These are phyloP conservation scores for Anarsia innoxiella DNA, from an alignment of 2,888 invertebrate species.

Conservation along the genomic window DNA sequence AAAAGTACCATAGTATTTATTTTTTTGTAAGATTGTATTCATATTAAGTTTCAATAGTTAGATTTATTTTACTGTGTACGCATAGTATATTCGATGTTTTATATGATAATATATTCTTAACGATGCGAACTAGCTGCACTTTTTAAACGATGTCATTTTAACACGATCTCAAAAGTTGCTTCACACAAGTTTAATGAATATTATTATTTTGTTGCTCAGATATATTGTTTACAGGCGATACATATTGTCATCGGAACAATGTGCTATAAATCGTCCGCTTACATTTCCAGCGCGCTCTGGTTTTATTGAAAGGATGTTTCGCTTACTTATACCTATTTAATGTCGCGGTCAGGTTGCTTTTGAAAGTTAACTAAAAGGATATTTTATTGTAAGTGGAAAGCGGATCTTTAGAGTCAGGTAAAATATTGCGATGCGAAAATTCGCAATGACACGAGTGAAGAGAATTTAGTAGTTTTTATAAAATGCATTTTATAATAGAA, in stretches of 20 bases:
- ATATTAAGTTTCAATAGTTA: constrained; percentile 39
- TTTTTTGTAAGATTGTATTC: constrained; percentile 48
- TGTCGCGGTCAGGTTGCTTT: too few species aligned
- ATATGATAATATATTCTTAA: constrained; percentile 6
- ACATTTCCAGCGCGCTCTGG: too few species aligned
- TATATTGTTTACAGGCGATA: too few species aligned
- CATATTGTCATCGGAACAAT: too few species aligned
- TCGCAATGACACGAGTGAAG: background rate
- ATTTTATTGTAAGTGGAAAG: too few species aligned
- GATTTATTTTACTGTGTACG: constrained; percentile 38
- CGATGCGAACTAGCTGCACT: constrained; percentile 8
- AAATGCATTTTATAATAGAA: constrained; percentile 12
- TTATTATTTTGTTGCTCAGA: too few species aligned
- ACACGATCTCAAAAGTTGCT: constrained; percentile 4
- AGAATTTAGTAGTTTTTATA: constrained; percentile 4
- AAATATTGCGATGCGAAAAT: too few species aligned
- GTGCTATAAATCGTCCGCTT: too few species aligned
- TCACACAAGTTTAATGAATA: background rate
- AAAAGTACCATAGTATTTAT: constrained; percentile 67
- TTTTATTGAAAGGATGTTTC: too few species aligned
- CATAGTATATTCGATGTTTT: constrained; percentile 36
- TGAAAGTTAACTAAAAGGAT: too few species aligned
- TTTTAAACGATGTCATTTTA: constrained; percentile 6
- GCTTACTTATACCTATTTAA: too few species aligned
- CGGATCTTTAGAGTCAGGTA: too few species aligned